A percentile compares a stretch with the other conserved stretches of the same genome.
Evolutionary conservation across 2,113 vertebrate genomes (phyloP).

Genomic region (Pluvianellus socialis): DNA sequence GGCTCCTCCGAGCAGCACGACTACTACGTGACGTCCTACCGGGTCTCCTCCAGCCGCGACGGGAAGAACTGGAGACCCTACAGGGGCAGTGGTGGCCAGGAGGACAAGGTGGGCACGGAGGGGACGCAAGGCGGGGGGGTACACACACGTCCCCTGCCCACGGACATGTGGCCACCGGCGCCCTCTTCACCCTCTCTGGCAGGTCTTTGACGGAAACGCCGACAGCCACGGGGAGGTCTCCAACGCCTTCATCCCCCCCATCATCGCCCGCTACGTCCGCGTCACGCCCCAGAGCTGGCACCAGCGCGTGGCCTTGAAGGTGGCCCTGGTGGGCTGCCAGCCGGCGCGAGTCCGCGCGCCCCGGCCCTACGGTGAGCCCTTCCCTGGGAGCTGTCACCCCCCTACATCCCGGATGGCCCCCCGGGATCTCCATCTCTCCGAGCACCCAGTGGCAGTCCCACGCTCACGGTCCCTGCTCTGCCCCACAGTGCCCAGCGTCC

Average conservation of each 20-base stretch:
- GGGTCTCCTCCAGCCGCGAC: slow-evolving; percentile 79
- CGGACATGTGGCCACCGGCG: rapidly evolving
- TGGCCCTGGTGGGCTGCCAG: slow-evolving; percentile 81
- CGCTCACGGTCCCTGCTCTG: rapidly evolving
- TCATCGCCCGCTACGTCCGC: slow-evolving; percentile 79
- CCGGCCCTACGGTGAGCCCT: slow-evolving; percentile 22
- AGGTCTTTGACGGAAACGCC: slow-evolving; percentile 82
- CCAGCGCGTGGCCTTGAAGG: slow-evolving; percentile 62
- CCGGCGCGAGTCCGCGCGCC: not conserved
- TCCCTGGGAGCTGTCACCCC: too few relatives aligned
- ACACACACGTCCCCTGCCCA: not conserved
- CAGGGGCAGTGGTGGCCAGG: slow-evolving; percentile 72
- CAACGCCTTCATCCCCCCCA: slow-evolving; percentile 80
- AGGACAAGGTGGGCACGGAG: slow-evolving; percentile 74
- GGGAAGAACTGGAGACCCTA: slow-evolving; percentile 82
- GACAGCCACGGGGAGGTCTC: slow-evolving; percentile 73
- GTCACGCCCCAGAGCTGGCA: slow-evolving; percentile 77
- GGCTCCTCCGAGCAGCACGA: slow-evolving; percentile 63
- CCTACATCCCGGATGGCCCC: rapidly evolving
- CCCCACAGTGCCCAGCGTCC: not conserved
- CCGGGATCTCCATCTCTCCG: rapidly evolving
- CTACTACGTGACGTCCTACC: slow-evolving; percentile 76
- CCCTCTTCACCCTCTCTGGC: not conserved
- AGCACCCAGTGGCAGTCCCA: not conserved
- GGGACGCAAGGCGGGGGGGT: not conserved